These are phyloP conservation scores for Origma solitaria DNA, from an alignment of 2,113 vertebrate genomes.

Conservation along the genomic window DNA sequence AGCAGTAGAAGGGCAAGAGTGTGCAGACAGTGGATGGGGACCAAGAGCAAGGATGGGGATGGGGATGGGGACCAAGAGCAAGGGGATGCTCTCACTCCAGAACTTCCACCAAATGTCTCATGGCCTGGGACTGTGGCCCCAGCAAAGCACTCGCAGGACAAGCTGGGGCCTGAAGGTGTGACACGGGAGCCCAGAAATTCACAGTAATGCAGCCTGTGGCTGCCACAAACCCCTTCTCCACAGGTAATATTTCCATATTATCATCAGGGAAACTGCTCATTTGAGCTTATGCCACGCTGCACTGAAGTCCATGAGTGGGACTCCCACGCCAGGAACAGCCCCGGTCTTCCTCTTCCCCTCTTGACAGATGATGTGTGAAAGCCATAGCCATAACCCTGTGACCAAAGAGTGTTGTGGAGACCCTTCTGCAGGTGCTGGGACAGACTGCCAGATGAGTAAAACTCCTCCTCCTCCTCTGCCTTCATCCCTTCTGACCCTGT, in stretches of 20 bases:
- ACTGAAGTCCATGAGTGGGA: not conserved
- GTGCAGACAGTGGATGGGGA: not conserved
- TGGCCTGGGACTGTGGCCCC: not conserved
- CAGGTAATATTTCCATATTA: not conserved
- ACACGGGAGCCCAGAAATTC: not conserved
- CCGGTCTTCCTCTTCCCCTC: not conserved
- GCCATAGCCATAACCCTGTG: accelerated
- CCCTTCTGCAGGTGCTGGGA: not conserved
- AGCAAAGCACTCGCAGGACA: not conserved
- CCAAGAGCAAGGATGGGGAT: too few species aligned
- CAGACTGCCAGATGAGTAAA: accelerated
- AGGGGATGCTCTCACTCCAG: not conserved
- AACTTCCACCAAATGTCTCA: accelerated
- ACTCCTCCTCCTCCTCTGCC: not conserved
- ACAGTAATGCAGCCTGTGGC: accelerated
- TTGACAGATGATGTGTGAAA: not conserved
- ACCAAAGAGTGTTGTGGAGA: not conserved
- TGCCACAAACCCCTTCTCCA: not conserved
- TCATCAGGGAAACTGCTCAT: not conserved
- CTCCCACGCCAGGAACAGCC: not conserved
- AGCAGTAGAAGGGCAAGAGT: not conserved
- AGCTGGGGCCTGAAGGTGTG: not conserved
- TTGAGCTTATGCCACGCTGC: accelerated
- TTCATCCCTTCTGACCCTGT: accelerated
- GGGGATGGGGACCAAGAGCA: not conserved